Percentiles rank a stretch among this genome's conserved stretches.
Conservation (phyloP, 2,797 vertebrate genomes). For the Rhadinocentrus ornatus region DNA sequence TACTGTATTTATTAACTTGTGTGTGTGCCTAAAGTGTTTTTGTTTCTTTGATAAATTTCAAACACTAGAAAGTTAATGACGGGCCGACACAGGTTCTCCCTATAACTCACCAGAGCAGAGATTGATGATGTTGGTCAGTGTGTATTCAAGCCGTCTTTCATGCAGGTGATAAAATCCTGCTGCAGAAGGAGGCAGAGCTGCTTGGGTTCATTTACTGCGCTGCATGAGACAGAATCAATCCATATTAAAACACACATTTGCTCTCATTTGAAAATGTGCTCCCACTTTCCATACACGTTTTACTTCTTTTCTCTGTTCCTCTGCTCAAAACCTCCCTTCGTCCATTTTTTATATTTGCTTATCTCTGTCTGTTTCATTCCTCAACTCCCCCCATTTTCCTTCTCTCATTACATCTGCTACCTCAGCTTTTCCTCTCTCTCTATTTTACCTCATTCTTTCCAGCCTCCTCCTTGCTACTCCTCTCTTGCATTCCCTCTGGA, state of each 20-base stretch:
- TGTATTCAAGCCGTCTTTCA: slow-evolving; percentile 68
- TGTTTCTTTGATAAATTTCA: slow-evolving; percentile 19
- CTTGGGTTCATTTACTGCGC: slow-evolving; percentile 56
- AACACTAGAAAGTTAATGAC: slow-evolving; percentile 27
- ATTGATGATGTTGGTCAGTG: slow-evolving; percentile 55
- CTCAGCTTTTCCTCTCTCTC: slow-evolving; percentile 38
- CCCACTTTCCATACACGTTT: slow-evolving; percentile 26
- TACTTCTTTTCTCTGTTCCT: slow-evolving; percentile 2
- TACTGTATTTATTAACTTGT: background rate
- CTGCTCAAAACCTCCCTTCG: slow-evolving; percentile 2
- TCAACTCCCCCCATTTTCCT: slow-evolving; percentile 1
- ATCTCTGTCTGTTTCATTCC: slow-evolving; percentile 28
- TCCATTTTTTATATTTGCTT: slow-evolving; percentile 27
- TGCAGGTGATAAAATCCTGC: slow-evolving; percentile 72
- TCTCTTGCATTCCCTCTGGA: slow-evolving; percentile 66
- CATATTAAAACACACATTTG: slow-evolving; percentile 54
- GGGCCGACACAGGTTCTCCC: slow-evolving; percentile 25
- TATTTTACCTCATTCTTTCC: slow-evolving; percentile 63
- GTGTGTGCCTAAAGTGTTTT: background rate
- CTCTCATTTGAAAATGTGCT: slow-evolving; percentile 52
- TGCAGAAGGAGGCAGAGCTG: slow-evolving; percentile 43
- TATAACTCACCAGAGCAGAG: slow-evolving; percentile 32
- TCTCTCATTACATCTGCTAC: slow-evolving; percentile 37
- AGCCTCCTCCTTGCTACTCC: slow-evolving; percentile 40
- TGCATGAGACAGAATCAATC: slow-evolving; percentile 47